Percentiles rank a stretch among this genome's conserved stretches.
These are phyloP conservation scores for Peromyscus polionotus DNA, from an alignment of 2,113 vertebrate genomes.

Conservation along the genomic window DNA sequence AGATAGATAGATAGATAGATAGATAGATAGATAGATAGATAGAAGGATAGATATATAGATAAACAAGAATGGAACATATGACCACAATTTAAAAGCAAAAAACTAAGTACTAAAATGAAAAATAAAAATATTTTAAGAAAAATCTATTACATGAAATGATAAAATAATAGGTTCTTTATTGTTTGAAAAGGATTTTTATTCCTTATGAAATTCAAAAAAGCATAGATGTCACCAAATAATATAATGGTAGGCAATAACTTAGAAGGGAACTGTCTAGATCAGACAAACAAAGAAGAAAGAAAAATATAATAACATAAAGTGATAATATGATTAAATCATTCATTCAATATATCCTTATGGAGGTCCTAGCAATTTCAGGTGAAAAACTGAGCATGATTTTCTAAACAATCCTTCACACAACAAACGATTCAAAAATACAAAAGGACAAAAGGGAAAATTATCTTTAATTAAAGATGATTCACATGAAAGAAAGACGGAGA, in stretches of 20 bases:
- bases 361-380: neutral
- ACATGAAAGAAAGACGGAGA: neutral
- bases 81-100: neutral
- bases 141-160: neutral
- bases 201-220: conserved; percentile 35
- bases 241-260: conserved; percentile 9
- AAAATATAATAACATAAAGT: neutral
- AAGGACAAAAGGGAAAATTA: neutral
- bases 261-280: neutral
- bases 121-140: neutral
- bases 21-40: neutral
- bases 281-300: neutral
- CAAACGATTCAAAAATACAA: neutral
- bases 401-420: neutral
- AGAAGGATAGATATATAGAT: neutral
- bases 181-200: conserved; percentile 1
- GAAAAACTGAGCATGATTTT: neutral
- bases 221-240: conserved; percentile 8
- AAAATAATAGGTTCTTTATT: neutral
- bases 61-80: neutral
- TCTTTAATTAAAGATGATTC: neutral
- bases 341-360: neutral
- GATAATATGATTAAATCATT: conserved; percentile 48
- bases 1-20: neutral
- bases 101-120: neutral